Evolutionary conservation across 2,113 vertebrate species (phyloP).

Genomic region (Leuciscus idus): DNA sequence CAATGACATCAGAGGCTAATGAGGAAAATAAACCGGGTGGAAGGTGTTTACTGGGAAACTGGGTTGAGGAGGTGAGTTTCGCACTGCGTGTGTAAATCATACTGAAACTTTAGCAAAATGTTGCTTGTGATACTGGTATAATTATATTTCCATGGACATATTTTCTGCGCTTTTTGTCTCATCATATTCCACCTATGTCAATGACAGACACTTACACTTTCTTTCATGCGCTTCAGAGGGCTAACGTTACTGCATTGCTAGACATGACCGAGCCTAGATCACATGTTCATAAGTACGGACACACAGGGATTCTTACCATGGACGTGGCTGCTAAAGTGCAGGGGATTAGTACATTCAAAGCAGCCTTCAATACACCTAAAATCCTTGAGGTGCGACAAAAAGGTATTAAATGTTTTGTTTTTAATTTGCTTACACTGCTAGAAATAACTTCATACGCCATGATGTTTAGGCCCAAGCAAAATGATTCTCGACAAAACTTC

Average conservation of each 20-base stretch:
- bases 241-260: constrained; percentile 43
- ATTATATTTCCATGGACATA: not conserved
- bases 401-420: constrained; percentile 57
- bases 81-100: not conserved
- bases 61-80: constrained; percentile 68
- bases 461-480: too few relatives aligned
- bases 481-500: not conserved
- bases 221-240: constrained; percentile 54
- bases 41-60: constrained; percentile 57
- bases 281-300: constrained; percentile 59
- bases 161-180: not conserved
- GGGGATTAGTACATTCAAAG: constrained; percentile 58
- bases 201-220: not conserved
- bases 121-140: not conserved
- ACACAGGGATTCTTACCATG: constrained; percentile 63
- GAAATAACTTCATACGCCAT: too few relatives aligned
- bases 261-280: constrained; percentile 44
- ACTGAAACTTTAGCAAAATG: not conserved
- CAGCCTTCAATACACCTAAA: constrained; percentile 55
- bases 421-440: too few relatives aligned
- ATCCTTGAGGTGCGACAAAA: constrained; percentile 59
- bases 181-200: not conserved
- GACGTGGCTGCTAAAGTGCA: constrained; percentile 63
- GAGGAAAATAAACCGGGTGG: not conserved
- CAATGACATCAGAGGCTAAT: not conserved